Percentiles rank a stretch among this genome's conserved stretches.
Evolutionary conservation across 2,797 vertebrate species (phyloP).

Genomic region (Sus cebifrons): DNA sequence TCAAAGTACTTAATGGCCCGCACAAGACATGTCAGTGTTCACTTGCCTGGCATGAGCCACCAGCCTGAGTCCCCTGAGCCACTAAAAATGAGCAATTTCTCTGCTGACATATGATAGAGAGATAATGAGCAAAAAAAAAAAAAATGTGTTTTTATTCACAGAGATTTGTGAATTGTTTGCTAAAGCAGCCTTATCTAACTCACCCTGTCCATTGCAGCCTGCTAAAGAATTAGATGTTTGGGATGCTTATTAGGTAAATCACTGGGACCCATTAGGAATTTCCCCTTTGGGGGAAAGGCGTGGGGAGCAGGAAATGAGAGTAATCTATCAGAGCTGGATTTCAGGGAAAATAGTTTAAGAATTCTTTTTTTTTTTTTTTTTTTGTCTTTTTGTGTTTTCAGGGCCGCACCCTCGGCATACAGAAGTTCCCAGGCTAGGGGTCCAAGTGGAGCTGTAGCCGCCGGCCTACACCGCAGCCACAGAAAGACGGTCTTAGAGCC

Average conservation of each 20-base stretch:
- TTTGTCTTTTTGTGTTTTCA: no score
- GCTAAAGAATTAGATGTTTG: background rate
- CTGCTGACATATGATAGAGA: background rate
- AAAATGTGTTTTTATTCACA: background rate
- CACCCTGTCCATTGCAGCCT: background rate
- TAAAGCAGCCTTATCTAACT: background rate
- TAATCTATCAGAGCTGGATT: background rate
- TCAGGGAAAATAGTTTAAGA: background rate
- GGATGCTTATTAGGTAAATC: background rate
- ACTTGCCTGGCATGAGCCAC: background rate
- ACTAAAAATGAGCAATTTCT: constrained; percentile 22
- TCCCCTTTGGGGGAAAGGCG: rapidly evolving
- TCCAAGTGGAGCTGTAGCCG: no score
- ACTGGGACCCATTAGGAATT: background rate
- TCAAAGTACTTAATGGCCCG: background rate
- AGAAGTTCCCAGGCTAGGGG: no score
- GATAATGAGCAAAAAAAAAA: background rate
- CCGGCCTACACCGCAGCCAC: no score
- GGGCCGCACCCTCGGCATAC: no score
- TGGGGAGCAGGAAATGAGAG: background rate
- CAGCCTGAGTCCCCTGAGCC: background rate
- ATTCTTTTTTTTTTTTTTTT: no score
- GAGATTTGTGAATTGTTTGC: background rate
- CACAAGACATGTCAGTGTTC: background rate
- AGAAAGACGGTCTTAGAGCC: no score